phyloP scores from a whole-genome alignment of 2,113 vertebrate species.

The Acrocephalus kingi region DNA sequence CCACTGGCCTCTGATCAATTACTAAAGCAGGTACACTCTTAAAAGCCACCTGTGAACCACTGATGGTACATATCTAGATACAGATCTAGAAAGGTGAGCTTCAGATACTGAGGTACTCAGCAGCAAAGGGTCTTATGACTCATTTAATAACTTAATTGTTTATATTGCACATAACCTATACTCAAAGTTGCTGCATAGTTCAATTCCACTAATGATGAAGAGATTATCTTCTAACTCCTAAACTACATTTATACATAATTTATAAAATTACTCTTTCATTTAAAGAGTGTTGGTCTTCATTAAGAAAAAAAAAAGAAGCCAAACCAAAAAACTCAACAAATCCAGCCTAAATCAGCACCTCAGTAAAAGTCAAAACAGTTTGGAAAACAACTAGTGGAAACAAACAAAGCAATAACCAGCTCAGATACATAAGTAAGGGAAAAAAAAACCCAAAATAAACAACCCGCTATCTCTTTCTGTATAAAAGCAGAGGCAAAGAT shows the following conservation, averaged over 20 bases:
- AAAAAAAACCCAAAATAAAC: background rate
- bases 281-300: background rate
- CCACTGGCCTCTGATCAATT: background rate
- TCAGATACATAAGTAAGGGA: background rate
- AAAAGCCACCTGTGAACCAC: background rate
- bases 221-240: background rate
- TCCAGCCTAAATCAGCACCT: background rate
- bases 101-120: background rate
- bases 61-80: background rate
- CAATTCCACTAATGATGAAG: background rate
- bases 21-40: background rate
- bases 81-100: background rate
- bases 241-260: background rate
- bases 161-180: background rate
- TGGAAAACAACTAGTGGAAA: background rate
- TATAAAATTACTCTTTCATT: background rate
- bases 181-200: background rate
- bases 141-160: background rate
- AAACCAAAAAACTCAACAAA: background rate
- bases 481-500: background rate
- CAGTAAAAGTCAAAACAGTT: background rate
- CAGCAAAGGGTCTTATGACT: background rate
- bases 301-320: background rate
- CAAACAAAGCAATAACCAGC: background rate
- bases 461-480: background rate